Evolutionary conservation across 2,113 vertebrate genomes (phyloP).

Genomic region (Tympanuchus pallidicinctus): DNA sequence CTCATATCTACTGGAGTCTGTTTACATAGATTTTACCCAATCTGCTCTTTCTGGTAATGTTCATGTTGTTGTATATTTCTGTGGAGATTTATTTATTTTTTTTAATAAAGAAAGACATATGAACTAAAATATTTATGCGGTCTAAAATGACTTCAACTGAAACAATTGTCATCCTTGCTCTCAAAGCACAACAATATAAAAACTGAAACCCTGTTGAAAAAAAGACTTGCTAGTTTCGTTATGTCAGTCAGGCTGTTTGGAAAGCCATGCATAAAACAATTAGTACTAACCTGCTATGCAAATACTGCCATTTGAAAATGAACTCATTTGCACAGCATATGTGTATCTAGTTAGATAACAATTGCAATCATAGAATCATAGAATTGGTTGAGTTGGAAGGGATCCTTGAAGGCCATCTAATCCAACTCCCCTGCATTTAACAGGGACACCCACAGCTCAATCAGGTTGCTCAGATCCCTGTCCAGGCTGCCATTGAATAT

Average conservation of each 20-base stretch:
- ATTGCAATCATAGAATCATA: background rate
- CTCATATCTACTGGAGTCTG: slow-evolving; percentile 21
- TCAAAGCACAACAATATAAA: background rate
- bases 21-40: slow-evolving; percentile 45
- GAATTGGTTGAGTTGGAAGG: no score
- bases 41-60: slow-evolving; percentile 43
- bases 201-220: background rate
- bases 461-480: no score
- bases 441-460: no score
- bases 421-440: no score
- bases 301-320: background rate
- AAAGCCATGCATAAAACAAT: background rate
- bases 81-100: background rate
- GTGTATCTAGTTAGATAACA: background rate
- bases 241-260: background rate
- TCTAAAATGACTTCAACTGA: background rate
- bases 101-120: background rate
- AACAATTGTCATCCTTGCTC: background rate
- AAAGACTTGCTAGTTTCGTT: background rate
- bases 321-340: background rate
- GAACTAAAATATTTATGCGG: background rate
- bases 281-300: background rate
- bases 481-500: no score
- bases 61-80: slow-evolving; percentile 18
- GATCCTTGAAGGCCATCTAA: no score